Evolutionary conservation across 2,888 invertebrate species (phyloP), one percentile per base, ranked within the genome.

Genomic region (Xanthorhoe spadicearia): DNA sequence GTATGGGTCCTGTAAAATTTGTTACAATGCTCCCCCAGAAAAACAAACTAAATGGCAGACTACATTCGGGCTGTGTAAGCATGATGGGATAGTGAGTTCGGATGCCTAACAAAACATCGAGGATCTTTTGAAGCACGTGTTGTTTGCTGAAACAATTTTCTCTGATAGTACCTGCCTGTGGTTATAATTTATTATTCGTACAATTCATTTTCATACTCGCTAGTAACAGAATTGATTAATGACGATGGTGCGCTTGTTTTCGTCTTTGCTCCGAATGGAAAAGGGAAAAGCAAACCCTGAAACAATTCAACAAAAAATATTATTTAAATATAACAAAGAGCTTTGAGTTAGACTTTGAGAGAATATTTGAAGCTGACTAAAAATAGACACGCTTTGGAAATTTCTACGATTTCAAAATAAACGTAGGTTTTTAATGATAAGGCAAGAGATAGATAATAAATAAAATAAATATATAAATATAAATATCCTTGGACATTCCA

Each of bases 201-300:
- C 77, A 82, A 82, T 83, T 81, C 78, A 80, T 82, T 82, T 82
- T 78, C 79, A 81, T 81, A 82, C 79, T 77, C 77, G 76, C 74
- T 78, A 76, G 77, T 76, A 82, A 75, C 77, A 77, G 76, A 78
- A 82, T 82, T 83, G 83, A 83, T 83, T 80, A 83, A 83, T 83
- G 81, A 82, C 74, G 76, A 76, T 79, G 68, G 70, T 72, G 70
- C 49, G 76, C 70, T 74, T 79, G 75, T 76, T 76, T 76, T 77
- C 76, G 73, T 71, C 72, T 75, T 74, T 66, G 69, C 76, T 76
- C 68, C 71, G 78, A 77, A 79, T 52, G 15, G 46, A 48, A 48
- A 8, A 48, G 17, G 17, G 48, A 17, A 17, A 48, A 48, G 17
- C 48, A 15, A 3, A 48, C 48, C 17, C 48, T 48, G 13, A 15